phyloP scores from a whole-genome alignment of 2,888 invertebrate species.

The Drosophila basisetae region DNA sequence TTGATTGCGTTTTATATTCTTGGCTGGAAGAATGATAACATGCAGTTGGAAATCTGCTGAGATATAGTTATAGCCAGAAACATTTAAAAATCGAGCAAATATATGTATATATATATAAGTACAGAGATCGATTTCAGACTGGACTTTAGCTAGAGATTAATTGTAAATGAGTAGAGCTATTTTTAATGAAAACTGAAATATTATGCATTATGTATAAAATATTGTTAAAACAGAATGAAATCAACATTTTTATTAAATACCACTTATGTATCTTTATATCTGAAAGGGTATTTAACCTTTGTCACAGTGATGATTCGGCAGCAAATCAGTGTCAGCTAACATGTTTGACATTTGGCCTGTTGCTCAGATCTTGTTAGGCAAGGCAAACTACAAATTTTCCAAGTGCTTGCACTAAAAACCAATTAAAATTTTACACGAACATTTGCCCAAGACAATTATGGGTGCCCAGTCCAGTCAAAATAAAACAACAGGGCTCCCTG shows the following conservation, averaged over 20 bases:
- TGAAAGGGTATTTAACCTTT: not conserved
- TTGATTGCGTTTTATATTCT: conserved; percentile 35
- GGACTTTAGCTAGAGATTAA: not conserved
- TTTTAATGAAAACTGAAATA: not conserved
- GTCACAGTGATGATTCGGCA: too few species aligned
- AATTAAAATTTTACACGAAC: conserved; percentile 81
- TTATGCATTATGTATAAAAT: not conserved
- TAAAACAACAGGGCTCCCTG: conserved; percentile 50
- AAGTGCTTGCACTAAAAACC: conserved; percentile 80
- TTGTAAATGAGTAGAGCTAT: not conserved
- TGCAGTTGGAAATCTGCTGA: not conserved
- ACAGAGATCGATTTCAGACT: not conserved
- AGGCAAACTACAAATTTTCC: conserved; percentile 73
- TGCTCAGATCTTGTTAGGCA: conserved; percentile 55
- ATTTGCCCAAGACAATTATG: conserved; percentile 77
- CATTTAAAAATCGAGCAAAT: not conserved
- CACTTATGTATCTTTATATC: not conserved
- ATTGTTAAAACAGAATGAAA: not conserved
- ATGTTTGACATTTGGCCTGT: conserved; percentile 58
- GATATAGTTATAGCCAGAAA: not conserved
- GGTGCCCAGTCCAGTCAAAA: conserved; percentile 50
- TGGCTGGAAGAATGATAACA: not conserved
- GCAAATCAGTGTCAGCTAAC: conserved; percentile 47
- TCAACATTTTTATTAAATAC: not conserved
- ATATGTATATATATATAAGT: not conserved